Percentiles rank a stretch among this genome's conserved stretches.
Conservation (phyloP, 2,888 invertebrate species). For the Deilephila porcellus region DNA sequence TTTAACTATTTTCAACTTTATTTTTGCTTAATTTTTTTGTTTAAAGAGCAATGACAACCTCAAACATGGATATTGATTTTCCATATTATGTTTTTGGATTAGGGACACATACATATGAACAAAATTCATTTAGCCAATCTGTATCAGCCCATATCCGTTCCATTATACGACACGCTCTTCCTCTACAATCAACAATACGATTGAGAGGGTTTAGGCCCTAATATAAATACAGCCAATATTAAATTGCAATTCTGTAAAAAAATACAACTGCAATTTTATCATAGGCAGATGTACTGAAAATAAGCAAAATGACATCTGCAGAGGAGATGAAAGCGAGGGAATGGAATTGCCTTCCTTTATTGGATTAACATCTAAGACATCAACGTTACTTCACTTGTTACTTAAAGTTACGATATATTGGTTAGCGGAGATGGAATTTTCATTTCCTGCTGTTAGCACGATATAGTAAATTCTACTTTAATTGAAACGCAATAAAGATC, state of each 20-base stretch:
- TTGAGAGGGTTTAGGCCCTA: no score
- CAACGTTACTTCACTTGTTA: slow-evolving; percentile 57
- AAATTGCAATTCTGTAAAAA: no score
- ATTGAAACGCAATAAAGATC: slow-evolving; percentile 35
- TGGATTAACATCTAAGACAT: slow-evolving; percentile 59
- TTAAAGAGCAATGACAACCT: no score
- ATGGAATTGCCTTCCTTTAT: slow-evolving; percentile 56
- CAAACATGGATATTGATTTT: no score
- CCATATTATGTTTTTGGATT: no score
- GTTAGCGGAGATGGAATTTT: slow-evolving; percentile 53
- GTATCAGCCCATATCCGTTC: no score
- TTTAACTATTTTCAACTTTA: no score
- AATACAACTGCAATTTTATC: background rate
- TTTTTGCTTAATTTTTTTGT: no score
- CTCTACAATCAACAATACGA: no score
- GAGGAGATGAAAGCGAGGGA: slow-evolving; percentile 50
- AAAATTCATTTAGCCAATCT: no score
- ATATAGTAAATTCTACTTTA: slow-evolving; percentile 42
- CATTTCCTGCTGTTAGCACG: slow-evolving; percentile 36
- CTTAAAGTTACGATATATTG: slow-evolving; percentile 59
- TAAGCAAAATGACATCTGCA: slow-evolving; percentile 11
- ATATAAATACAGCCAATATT: background rate
- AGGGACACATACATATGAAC: background rate
- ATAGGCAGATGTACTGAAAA: background rate
- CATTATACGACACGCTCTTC: no score